phyloP scores from a whole-genome alignment of 2,797 vertebrate genomes.

The Geotrypetes seraphini region DNA sequence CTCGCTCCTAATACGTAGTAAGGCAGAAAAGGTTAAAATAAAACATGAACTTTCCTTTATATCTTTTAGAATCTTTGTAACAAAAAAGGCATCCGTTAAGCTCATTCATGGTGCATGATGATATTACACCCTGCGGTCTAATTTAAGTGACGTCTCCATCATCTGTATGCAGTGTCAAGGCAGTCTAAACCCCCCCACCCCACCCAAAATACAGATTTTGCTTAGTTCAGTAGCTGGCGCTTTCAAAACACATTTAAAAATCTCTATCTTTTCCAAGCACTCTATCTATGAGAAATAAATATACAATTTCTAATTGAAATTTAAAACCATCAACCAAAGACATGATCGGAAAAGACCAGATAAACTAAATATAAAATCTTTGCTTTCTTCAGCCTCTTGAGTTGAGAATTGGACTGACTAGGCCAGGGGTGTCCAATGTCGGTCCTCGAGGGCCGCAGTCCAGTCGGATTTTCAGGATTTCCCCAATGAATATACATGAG shows the following conservation, averaged over 20 bases:
- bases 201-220: no score
- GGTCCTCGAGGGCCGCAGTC: no score
- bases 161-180: constrained; percentile 24
- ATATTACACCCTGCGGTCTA: no score
- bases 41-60: constrained; percentile 2
- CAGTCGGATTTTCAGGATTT: no score
- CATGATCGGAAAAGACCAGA: constrained; percentile 30
- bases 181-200: no score
- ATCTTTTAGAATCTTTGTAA: constrained; percentile 1
- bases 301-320: constrained; percentile 18
- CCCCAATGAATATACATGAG: no score
- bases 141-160: constrained; percentile 12
- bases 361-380: constrained; percentile 38
- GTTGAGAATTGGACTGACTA: constrained; percentile 27
- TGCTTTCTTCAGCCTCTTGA: constrained; percentile 23
- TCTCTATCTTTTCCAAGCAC: constrained; percentile 15
- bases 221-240: constrained; percentile 26
- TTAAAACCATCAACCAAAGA: constrained; percentile 29
- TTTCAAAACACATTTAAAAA: constrained; percentile 13
- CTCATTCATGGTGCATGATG: no score
- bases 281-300: constrained; percentile 25
- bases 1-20: no score
- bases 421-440: no score
- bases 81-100: no score
- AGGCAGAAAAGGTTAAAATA: no score